A percentile compares a stretch with the other conserved stretches of the same genome.
phyloP scores from a whole-genome alignment of 2,113 vertebrate species.

The Phaethornis superciliosus region DNA sequence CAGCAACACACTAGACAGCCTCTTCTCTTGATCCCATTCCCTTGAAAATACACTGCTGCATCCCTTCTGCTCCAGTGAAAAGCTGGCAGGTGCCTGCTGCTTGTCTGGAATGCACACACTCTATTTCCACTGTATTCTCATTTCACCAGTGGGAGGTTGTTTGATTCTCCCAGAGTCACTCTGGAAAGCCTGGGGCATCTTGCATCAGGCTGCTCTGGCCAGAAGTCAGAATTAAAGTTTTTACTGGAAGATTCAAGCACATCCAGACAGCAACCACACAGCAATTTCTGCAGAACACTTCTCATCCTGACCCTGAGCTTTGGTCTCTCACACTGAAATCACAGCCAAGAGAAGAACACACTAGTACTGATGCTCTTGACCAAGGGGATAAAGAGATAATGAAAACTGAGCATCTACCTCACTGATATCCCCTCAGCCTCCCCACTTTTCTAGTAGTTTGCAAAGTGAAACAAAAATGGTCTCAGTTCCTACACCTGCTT shows the following conservation, averaged over 20 bases:
- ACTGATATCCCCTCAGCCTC: neutral
- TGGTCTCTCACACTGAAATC: neutral
- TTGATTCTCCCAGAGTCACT: neutral
- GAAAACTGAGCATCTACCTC: neutral
- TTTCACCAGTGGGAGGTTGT: neutral
- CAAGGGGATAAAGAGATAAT: neutral
- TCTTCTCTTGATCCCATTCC: neutral
- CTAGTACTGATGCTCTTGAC: neutral
- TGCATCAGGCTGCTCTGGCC: neutral
- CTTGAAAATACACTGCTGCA: neutral
- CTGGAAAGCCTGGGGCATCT: neutral
- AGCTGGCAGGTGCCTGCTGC: neutral
- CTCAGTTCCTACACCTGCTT: neutral
- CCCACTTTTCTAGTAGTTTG: neutral
- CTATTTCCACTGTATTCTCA: accelerated
- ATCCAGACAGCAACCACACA: neutral
- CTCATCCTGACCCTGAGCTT: neutral
- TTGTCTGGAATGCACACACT: accelerated
- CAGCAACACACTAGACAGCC: neutral
- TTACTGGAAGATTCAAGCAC: neutral
- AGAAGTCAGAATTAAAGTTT: neutral
- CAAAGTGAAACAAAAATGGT: neutral
- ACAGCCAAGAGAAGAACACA: neutral
- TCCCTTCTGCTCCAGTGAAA: neutral
- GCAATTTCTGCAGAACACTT: neutral